Base-by-base conservation (phyloP, 2,888 invertebrate species). In the Zootermopsis nevadensis region DNA sequence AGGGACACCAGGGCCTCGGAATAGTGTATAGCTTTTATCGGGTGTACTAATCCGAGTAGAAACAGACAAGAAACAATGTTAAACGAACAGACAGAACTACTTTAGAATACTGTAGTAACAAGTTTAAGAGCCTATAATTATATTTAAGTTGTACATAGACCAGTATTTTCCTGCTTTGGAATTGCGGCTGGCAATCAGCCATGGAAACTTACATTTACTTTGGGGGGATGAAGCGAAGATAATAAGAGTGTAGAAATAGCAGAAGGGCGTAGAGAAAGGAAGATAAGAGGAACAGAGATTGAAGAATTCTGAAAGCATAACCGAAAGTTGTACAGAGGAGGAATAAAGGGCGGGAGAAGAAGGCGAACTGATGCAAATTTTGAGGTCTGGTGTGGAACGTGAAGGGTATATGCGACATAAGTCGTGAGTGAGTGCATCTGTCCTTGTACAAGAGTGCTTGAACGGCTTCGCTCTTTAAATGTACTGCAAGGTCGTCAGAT, bases 161-260 rank as follows among this genome's bases (percentile, higher is more conserved):
- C 48, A 48, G 48, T 48, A 19, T 48, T 48, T 48, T 48, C 48
- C 48, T 48, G 19, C 48, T 48, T 48, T 19, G 15, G 15, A 19
- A 48, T 1, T 60, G n/a, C n/a, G 60, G 8, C 38, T 76, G 76
- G 76, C 76, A 38, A 42, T 42, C 38, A 35, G 38, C 76, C 76
- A 42, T 19, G 24, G 24, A 76, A 35, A 74, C 35, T 33, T 35
- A 76, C 38, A 38, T 38, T 38, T 76, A 10, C 48, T 24, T 27
- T n/a, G 30, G 27, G 76, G 76, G 76, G 72, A 74, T 35, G n/a
- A 48, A 76, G 42, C 24, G 48, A 76, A 76, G 76, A 76, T 42
- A 42, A 74, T 33, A 38, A 76, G 60, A 60, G 12, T 60, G 27
- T 60, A 8, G 60, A 60, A 48, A 48, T 48, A 48, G 60, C n/a